Percentiles rank a stretch among this genome's conserved stretches.
Evolutionary conservation across 2,797 vertebrate genomes (phyloP).

Genomic region (Chaetophractus vellerosus): DNA sequence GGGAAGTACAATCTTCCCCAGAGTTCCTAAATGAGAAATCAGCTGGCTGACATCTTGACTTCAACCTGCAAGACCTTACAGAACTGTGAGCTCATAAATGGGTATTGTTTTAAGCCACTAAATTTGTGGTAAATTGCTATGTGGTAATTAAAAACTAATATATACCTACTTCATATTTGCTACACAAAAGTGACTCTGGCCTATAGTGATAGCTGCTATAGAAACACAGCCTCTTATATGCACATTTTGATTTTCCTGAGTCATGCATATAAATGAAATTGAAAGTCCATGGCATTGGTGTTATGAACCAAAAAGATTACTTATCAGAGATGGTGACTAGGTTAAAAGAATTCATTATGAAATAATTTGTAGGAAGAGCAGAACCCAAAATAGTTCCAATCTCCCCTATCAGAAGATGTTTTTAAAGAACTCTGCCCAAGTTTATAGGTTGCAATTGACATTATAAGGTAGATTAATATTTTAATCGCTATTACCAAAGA

Average conservation of each 20-base stretch:
- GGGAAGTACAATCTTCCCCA: neutral
- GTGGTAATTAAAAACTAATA: neutral
- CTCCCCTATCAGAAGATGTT: neutral
- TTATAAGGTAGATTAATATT: conserved; percentile 55
- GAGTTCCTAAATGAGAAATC: neutral
- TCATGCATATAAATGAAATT: neutral
- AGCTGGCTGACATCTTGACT: neutral
- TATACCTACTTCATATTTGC: neutral
- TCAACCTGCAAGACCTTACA: neutral
- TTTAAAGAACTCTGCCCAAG: conserved; percentile 1
- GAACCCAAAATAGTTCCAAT: conserved; percentile 12
- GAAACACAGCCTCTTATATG: neutral
- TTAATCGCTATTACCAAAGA: conserved; percentile 53
- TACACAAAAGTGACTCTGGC: neutral
- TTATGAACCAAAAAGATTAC: conserved; percentile 16
- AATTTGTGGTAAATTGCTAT: neutral
- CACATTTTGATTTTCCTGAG: neutral
- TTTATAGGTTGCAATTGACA: neutral
- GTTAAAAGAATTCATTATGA: neutral
- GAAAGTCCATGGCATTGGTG: neutral
- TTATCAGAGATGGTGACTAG: neutral
- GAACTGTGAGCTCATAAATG: neutral
- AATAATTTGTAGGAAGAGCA: conserved; percentile 10
- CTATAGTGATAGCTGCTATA: neutral
- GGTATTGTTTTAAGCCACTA: neutral